Conservation (phyloP, 2,113 vertebrate genomes). For the Anarhynchus alexandrinus region DNA sequence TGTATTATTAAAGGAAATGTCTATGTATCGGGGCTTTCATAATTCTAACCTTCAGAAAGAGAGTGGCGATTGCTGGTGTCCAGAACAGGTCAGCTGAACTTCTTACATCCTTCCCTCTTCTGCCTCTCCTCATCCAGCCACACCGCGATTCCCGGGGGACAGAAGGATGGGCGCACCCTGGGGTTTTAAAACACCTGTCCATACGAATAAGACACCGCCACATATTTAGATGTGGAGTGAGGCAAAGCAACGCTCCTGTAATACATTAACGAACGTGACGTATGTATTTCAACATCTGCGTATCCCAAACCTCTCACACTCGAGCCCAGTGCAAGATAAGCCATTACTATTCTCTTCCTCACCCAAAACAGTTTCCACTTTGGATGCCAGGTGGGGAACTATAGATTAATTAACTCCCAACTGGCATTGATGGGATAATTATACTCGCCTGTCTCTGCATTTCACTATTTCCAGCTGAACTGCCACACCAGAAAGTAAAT, state of each 20-base stretch:
- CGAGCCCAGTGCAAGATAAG: background rate
- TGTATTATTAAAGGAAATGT: slow-evolving; percentile 50
- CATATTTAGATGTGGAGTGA: background rate
- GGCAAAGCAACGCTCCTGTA: background rate
- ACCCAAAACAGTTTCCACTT: slow-evolving; percentile 24
- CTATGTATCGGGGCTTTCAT: background rate
- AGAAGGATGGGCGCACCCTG: background rate
- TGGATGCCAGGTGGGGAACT: slow-evolving; percentile 52
- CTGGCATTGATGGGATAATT: slow-evolving; percentile 54
- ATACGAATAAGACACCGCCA: background rate
- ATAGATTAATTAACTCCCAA: slow-evolving; percentile 66
- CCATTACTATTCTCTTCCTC: slow-evolving; percentile 28
- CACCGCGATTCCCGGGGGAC: fast-evolving
- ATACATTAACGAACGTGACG: background rate
- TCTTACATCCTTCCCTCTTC: background rate
- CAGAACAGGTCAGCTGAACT: background rate
- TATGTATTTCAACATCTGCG: background rate
- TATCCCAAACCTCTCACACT: background rate
- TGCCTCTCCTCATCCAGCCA: background rate
- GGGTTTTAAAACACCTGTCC: slow-evolving; percentile 23
- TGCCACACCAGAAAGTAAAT: slow-evolving; percentile 14
- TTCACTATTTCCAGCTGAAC: slow-evolving; percentile 30
- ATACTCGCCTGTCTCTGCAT: slow-evolving; percentile 24
- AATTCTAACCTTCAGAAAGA: background rate
- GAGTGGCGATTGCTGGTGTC: background rate